Base-by-base conservation (phyloP, 2,113 vertebrate species). In the Calyptomena viridis region DNA sequence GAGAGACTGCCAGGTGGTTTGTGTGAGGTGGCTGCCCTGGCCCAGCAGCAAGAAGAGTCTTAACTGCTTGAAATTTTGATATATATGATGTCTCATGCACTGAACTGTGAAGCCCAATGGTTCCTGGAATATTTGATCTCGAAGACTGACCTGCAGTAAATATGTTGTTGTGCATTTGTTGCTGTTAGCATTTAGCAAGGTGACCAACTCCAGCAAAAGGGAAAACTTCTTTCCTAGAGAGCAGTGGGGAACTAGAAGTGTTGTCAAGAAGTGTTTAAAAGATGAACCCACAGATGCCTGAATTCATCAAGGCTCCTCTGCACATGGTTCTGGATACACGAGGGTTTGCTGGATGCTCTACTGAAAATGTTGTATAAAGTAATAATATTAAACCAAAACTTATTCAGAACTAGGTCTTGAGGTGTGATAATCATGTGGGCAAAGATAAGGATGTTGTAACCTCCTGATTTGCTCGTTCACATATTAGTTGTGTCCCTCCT, bases 191-290 rank as follows among this genome's bases (percentile, higher is more conserved):
- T 69, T 85, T 49, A 72, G 75, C 82, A 58, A 75, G 71, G 53
- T 69, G 87, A 14, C 63, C 90, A 44, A 4, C 62, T 83, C 53
- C 62, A 27, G 82, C 49, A 55, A 87, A 93, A 73, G n/a, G 62
- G 40, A 87, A 44, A 91, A 24, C 22, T 18, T 81, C 47, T 74
- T n/a, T 93, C 40, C 71, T 73, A 37, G 84, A 90, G 82, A 80
- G 72, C 62, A 18, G 17, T 7, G 12, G 52, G 58, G 19, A 59
- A 40, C 27, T 68, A 31, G 16, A 60, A 46, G 24, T 25, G 22
- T 30, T 8, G 22, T 50, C 46, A 72, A 59, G 52, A 63, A 56
- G 33, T 35, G 8, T 56, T 68, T 77, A 63, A 87, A 63, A 74
- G 58, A 25, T 64, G 78, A 91, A 44, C 16, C 55, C 22, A 1